Evolutionary conservation across 1,140 invertebrate genomes (phyloP), one percentile per base, ranked within the genome.

Genomic region (Micrasema minimum): DNA sequence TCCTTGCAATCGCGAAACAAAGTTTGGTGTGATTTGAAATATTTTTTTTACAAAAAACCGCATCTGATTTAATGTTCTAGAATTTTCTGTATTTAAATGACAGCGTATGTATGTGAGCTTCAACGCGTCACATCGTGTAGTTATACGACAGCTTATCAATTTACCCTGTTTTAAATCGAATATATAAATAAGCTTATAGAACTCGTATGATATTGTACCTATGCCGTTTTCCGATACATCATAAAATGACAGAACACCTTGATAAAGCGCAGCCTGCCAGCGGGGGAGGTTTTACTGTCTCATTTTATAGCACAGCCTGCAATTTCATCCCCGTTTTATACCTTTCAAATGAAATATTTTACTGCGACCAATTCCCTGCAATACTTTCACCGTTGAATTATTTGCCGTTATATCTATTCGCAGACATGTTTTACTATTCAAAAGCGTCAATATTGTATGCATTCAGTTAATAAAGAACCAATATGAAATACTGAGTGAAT

Each of bases 251-350:
- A 38, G 68, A 74, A 71, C 64, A 67, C 68, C 72, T 73, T 71
- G 68, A 74, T 64, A 70, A 69, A 73, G 67, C 66, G 61, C 31
- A 66, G 66, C 46, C 57, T 48, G 46, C 22, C 38, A 37, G 23
- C 61, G 57, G 14, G 38, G 61, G 41, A 50, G 55, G 45, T 66
- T 72, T 69, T 67, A 71, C 64, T 67, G 55, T 74, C 72, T 59
- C 45, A 48, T 70, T 73, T 66, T 74, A 71, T 55, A 51, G 50
- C 61, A 46, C 68, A 18, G 38, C 20, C 31, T 45, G 14, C 41
- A 26, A 46, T 73, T 69, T 74, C 61, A 70, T 70, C 62, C 68
- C n/a, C 55, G 61, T 71, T 74, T 74, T 70, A 70, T 74, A 59
- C 31, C 31, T 38, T 50, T 23, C 18, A 57, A 74, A 74, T 74